Evolutionary conservation across 2,888 invertebrate genomes (phyloP).

Genomic region (Tupiocoris notatus): DNA sequence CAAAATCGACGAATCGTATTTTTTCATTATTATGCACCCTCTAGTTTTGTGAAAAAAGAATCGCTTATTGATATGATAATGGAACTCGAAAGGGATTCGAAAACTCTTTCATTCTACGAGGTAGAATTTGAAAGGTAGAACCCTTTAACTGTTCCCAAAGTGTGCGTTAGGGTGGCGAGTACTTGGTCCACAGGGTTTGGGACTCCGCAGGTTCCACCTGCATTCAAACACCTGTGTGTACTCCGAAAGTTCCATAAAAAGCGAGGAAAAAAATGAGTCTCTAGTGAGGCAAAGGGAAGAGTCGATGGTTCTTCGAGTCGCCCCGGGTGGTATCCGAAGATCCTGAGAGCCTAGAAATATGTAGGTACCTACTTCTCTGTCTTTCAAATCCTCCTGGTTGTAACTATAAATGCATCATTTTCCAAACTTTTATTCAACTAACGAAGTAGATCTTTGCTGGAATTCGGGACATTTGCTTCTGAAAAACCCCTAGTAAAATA

Average conservation of each 20-base stretch:
- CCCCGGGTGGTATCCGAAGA: background rate
- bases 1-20: background rate
- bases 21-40: background rate
- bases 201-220: constrained; percentile 20
- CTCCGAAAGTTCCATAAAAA: constrained; percentile 29
- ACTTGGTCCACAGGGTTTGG: background rate
- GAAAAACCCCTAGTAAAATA: too few relatives aligned
- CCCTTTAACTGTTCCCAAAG: background rate
- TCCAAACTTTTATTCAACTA: too few relatives aligned
- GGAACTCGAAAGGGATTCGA: background rate
- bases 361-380: background rate
- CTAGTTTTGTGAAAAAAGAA: background rate
- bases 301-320: background rate
- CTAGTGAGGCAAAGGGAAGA: background rate
- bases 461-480: too few relatives aligned
- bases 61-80: background rate
- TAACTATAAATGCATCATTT: background rate
- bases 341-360: background rate
- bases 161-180: background rate
- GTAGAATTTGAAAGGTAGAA: background rate
- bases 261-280: constrained; percentile 11
- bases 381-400: background rate
- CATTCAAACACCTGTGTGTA: constrained; percentile 37
- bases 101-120: background rate
- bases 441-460: too few relatives aligned